These are phyloP conservation scores for Sinocyclocheilus maitianheensis DNA, from an alignment of 2,113 vertebrate genomes.

Conservation along the genomic window DNA sequence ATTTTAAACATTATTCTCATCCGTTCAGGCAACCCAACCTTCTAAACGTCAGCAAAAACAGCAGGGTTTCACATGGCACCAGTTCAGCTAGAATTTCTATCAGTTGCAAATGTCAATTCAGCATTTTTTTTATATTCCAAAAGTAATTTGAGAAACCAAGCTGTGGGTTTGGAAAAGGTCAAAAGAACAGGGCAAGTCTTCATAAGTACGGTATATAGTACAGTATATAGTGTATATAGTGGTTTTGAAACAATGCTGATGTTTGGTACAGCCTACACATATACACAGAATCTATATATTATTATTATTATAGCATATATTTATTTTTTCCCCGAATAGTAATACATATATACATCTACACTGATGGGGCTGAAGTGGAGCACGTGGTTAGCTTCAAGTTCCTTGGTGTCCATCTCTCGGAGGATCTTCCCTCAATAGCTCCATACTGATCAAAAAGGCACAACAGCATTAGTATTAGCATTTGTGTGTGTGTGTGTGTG, in stretches of 20 bases:
- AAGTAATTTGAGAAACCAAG: background rate
- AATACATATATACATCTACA: no score
- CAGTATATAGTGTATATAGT: no score
- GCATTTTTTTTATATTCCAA: slow-evolving; percentile 9
- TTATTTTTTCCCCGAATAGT: background rate
- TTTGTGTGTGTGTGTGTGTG: no score
- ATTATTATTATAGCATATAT: background rate
- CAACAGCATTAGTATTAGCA: no score
- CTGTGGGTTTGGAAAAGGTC: slow-evolving; percentile 16
- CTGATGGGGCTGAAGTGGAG: no score
- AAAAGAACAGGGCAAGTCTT: slow-evolving; percentile 7
- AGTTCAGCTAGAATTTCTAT: slow-evolving; percentile 33
- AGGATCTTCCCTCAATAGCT: no score
- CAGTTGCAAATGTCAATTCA: slow-evolving; percentile 16
- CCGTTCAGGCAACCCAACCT: slow-evolving; percentile 20
- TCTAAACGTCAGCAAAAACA: slow-evolving; percentile 12
- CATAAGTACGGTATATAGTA: background rate
- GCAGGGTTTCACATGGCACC: slow-evolving; percentile 16
- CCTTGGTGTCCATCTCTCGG: no score
- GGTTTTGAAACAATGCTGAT: background rate
- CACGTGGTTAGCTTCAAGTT: no score
- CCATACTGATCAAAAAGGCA: no score
- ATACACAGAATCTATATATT: background rate
- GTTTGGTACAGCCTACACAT: background rate
- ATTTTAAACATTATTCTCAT: background rate